Base-by-base conservation (phyloP, 2,113 vertebrate genomes). In the Candoia aspera region DNA sequence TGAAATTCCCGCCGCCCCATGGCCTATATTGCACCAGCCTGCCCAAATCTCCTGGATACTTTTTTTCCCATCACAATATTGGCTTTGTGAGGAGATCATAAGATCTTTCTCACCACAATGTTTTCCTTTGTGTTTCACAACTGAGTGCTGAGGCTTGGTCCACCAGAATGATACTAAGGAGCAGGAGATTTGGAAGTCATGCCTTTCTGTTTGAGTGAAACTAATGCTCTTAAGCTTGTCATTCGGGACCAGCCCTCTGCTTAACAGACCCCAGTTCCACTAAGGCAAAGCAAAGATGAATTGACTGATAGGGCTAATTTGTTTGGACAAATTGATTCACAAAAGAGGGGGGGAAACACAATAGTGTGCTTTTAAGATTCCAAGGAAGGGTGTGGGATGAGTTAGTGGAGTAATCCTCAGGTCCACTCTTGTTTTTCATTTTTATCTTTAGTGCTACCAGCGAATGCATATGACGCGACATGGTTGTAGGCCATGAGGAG, bases 61-160 rank as follows among this genome's bases (percentile, higher is more conserved):
- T 62, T 11, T 4, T 1, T 26, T 8, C 6, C 60, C 24, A 62
- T 29, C 9, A 24, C 60, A 62, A 62, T 4, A 62, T 29, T 62
- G 24, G 29, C 24, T 19, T 58, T 84, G 42, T 88, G 84, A 89
- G 88, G 91, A 62, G 8, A 26, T 24, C 24, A 13, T 73, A 58
- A 33, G 60, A 10, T 42, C 93, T 26, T 87, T 60, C 0, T 24
- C 53, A 91, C 92, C 2, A 0, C 53, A 88, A 23, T 94, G 42
- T 62, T 96, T 96, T 94, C 90, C 42, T 93, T 90, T 95, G 0
- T 96, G 87, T 94, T 94, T 53, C 26, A 55, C 93, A 33, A 84
- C 92, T 96, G 89, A 93, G 94, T 91, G 94, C 96, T 93, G 94
- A 93, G 79, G n/a, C 12, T 93, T 92, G 95, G 96, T 59, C 93